Conservation (phyloP, 2,113 vertebrate species). For the Numenius arquata region DNA sequence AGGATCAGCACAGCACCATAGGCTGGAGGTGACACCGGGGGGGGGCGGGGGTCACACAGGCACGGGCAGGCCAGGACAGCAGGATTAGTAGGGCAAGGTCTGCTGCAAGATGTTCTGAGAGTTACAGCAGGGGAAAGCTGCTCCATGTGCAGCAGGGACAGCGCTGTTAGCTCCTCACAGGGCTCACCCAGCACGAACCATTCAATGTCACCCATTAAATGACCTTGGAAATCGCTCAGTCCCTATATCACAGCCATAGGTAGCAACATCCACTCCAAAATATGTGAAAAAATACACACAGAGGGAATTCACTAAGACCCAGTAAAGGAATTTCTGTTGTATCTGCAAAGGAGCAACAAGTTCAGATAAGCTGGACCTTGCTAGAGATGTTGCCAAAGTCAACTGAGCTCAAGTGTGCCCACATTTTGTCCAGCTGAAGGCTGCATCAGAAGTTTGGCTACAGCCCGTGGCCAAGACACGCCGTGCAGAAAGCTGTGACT, state of each 20-base stretch:
- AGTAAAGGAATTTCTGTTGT: not conserved
- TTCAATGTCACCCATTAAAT: not conserved
- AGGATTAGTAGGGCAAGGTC: not conserved
- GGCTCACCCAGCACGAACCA: not conserved
- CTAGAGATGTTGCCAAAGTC: not conserved
- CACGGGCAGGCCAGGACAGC: not conserved
- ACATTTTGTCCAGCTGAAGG: not conserved
- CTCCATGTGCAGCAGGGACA: not conserved
- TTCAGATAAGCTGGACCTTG: not conserved
- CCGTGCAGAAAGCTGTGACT: not conserved
- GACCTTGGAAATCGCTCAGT: not conserved
- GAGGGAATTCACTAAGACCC: not conserved
- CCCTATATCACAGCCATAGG: fast-evolving
- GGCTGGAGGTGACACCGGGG: fast-evolving
- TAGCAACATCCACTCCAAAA: not conserved
- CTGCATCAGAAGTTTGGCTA: not conserved
- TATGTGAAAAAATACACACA: not conserved
- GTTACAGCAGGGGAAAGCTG: not conserved
- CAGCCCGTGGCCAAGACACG: not conserved
- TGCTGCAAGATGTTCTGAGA: not conserved
- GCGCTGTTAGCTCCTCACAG: not conserved
- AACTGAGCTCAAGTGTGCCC: not conserved
- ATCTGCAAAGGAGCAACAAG: not conserved
- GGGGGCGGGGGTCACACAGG: not conserved
- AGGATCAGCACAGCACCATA: not conserved